Evolutionary conservation across 1,140 invertebrate species (phyloP), one percentile per base, ranked within the genome.

Genomic region (Sitobion miscanthi): DNA sequence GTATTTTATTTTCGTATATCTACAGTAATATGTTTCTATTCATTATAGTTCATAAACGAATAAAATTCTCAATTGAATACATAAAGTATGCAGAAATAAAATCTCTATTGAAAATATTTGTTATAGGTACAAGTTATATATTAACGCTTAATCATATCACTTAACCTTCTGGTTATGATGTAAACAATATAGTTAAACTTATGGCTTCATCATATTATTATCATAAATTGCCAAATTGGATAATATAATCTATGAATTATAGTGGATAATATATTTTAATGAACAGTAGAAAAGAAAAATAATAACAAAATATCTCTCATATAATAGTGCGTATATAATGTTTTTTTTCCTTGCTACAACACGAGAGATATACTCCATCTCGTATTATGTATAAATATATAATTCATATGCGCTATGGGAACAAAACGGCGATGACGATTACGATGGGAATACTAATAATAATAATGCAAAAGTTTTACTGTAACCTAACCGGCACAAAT

Each of bases 401-500:
- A 52, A 87, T 88, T 88, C 47, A 88, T 88, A 88, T 7, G n/a
- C 47, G 17, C 47, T n/a, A 35, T 49, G 47, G 87, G 87, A 52
- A 88, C 87, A 1, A 11, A 35, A 90, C 52, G 4, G 35, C 35
- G 52, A 42, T 25, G 35, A 90, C 45, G n/a, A 88, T 47, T n/a
- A 54, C n/a, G 42, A 62, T 42, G 17, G 20, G 4, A 42, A 89
- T 88, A 52, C 49, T 54, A 54, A 57, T 49, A 91, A 91, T 92
- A 92, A 92, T 38, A 52, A 83, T 23, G 45, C 69, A 38, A 92
- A 83, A 83, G 90, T 92, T 83, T 52, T 9, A 83, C 90, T 38
- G 69, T 77, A 91, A 49, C 69, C 45, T 92, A 42, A 92, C 69
- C 69, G 47, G n/a, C 52, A 47, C 62, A 52, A 57, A 92, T 30